phyloP scores from a whole-genome alignment of 1,140 invertebrate genomes.

The Pteromalus puparum region DNA sequence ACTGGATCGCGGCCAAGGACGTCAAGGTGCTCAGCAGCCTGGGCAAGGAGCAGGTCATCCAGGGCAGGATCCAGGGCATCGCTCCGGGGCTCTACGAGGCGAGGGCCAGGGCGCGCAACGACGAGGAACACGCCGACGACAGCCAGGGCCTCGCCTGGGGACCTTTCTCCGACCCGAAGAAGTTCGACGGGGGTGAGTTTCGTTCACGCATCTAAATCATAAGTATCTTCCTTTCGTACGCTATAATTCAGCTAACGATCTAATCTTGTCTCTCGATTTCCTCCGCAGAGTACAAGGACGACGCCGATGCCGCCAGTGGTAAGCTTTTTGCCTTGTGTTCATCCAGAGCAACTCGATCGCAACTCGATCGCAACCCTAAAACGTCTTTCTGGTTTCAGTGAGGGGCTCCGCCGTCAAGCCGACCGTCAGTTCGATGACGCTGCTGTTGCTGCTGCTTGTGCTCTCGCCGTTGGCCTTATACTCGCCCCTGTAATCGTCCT shows the following conservation, averaged over 20 bases:
- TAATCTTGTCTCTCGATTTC: background rate
- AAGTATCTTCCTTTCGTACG: no score
- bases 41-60: slow-evolving; percentile 37
- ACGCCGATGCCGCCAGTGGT: slow-evolving; percentile 18
- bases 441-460: background rate
- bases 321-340: no score
- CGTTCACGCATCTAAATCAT: no score
- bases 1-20: background rate
- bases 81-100: slow-evolving; percentile 25
- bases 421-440: slow-evolving; percentile 26
- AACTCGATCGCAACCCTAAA: no score
- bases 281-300: slow-evolving; percentile 19
- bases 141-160: slow-evolving; percentile 15
- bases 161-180: slow-evolving; percentile 27
- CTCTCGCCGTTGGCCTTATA: background rate
- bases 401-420: slow-evolving; percentile 22
- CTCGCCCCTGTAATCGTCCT: slow-evolving; percentile 27
- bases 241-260: background rate
- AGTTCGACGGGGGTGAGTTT: slow-evolving; percentile 41
- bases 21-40: slow-evolving; percentile 12
- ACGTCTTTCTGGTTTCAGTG: background rate
- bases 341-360: no score
- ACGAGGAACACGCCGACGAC: background rate
- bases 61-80: slow-evolving; percentile 8
- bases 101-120: slow-evolving; percentile 37